Evolutionary conservation across 2,888 invertebrate genomes (phyloP).

Genomic region (Drosophila paramelanica): DNA sequence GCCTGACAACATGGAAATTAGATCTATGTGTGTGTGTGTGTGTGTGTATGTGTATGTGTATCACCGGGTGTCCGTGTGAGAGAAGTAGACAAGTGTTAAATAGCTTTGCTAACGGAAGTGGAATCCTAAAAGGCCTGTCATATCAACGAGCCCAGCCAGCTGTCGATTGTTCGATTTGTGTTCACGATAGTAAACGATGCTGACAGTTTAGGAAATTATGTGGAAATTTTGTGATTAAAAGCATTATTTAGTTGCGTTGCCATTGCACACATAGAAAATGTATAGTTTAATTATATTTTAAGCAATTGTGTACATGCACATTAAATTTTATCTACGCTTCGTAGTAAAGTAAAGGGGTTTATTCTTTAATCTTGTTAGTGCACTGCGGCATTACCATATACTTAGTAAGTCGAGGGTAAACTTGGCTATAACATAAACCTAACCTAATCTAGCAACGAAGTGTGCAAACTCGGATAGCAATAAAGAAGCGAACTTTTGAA

Average conservation of each 20-base stretch:
- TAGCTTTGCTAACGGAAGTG: conserved; percentile 32
- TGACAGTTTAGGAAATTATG: conserved; percentile 51
- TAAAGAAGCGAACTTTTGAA: too few relatives aligned
- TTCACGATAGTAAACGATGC: conserved; percentile 27
- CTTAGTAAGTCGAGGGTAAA: too few relatives aligned
- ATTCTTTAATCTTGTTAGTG: too few relatives aligned
- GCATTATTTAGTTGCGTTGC: conserved; percentile 5
- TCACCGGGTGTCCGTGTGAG: conserved; percentile 7
- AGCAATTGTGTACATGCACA: background rate
- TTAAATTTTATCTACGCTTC: background rate
- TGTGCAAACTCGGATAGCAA: too few relatives aligned
- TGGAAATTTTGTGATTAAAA: conserved; percentile 22
- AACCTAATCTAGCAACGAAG: too few relatives aligned
- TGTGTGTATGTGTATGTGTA: conserved; percentile 3
- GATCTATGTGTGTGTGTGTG: conserved; percentile 12
- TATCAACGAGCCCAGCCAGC: conserved; percentile 25
- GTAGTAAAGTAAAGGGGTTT: too few relatives aligned
- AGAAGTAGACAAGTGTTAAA: conserved; percentile 32
- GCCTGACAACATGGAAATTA: conserved; percentile 48
- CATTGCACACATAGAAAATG: background rate
- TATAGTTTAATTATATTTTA: conserved; percentile 10
- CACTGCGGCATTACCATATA: too few relatives aligned
- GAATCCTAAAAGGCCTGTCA: conserved; percentile 19
- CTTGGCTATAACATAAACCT: too few relatives aligned
- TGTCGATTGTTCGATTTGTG: conserved; percentile 35